Percentiles rank a stretch among this genome's conserved stretches.
phyloP scores from a whole-genome alignment of 2,113 vertebrate genomes.

The Poeciliopsis turrubarensis region DNA sequence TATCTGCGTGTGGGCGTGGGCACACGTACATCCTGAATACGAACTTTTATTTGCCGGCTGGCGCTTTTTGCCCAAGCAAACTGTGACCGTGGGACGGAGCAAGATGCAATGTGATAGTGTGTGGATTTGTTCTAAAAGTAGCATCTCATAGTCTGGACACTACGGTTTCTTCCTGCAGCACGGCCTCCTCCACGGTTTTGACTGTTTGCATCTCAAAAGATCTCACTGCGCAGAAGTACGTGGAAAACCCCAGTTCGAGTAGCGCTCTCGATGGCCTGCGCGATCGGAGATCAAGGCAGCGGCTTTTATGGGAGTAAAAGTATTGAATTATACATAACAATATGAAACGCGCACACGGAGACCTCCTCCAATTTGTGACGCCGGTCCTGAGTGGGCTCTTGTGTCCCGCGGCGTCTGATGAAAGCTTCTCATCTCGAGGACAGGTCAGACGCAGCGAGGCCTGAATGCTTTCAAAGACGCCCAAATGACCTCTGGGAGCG shows the following conservation, averaged over 20 bases:
- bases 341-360: conserved; percentile 39
- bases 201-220: conserved; percentile 14
- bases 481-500: conserved; percentile 67
- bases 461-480: conserved; percentile 73
- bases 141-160: no score
- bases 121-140: no score
- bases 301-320: conserved; percentile 51
- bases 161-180: background rate
- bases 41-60: no score
- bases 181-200: background rate
- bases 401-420: conserved; percentile 73
- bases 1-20: no score
- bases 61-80: no score
- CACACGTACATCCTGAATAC: no score
- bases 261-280: conserved; percentile 34
- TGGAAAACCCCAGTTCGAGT: conserved; percentile 17
- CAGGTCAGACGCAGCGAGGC: conserved; percentile 62
- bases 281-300: conserved; percentile 59
- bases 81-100: no score
- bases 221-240: conserved; percentile 5
- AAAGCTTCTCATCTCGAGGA: conserved; percentile 77
- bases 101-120: no score
- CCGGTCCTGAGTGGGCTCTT: conserved; percentile 77
- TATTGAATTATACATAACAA: conserved; percentile 58
- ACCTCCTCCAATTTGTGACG: conserved; percentile 66